Evolutionary conservation across 1,140 invertebrate species (phyloP).

Genomic region (Zaprionus vittiger): DNA sequence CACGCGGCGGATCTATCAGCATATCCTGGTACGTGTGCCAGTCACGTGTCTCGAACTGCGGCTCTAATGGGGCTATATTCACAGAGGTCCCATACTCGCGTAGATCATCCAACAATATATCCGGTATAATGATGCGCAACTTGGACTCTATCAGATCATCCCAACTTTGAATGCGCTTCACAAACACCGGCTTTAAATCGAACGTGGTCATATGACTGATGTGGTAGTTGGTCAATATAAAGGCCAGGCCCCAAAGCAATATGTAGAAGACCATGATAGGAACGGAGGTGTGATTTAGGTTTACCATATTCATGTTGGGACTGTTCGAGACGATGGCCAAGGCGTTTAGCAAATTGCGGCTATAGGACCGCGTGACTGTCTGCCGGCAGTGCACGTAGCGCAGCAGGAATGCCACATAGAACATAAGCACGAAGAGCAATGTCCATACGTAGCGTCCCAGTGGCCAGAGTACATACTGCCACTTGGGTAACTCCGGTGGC

Average conservation of each 20-base stretch:
- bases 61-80: conserved; percentile 47
- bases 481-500: conserved; percentile 74
- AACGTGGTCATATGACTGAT: conserved; percentile 68
- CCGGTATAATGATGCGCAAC: conserved; percentile 60
- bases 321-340: conserved; percentile 65
- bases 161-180: conserved; percentile 61
- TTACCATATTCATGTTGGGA: conserved; percentile 70
- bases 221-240: conserved; percentile 71
- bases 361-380: conserved; percentile 30
- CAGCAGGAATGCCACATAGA: conserved; percentile 70
- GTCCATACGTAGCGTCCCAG: conserved; percentile 70
- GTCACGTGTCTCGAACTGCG: conserved; percentile 48
- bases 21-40: conserved; percentile 58
- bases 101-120: conserved; percentile 59
- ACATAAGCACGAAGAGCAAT: conserved; percentile 47
- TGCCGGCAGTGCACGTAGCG: conserved; percentile 54
- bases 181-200: conserved; percentile 74
- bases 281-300: conserved; percentile 40
- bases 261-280: conserved; percentile 58
- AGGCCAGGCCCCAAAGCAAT: conserved; percentile 59
- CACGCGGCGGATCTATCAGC: conserved; percentile 46
- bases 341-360: conserved; percentile 55
- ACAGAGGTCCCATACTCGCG: conserved; percentile 36
- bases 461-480: conserved; percentile 77
- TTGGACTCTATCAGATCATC: conserved; percentile 59